phyloP scores from a whole-genome alignment of 2,113 vertebrate species.

The Heterotilapia buettikoferi region DNA sequence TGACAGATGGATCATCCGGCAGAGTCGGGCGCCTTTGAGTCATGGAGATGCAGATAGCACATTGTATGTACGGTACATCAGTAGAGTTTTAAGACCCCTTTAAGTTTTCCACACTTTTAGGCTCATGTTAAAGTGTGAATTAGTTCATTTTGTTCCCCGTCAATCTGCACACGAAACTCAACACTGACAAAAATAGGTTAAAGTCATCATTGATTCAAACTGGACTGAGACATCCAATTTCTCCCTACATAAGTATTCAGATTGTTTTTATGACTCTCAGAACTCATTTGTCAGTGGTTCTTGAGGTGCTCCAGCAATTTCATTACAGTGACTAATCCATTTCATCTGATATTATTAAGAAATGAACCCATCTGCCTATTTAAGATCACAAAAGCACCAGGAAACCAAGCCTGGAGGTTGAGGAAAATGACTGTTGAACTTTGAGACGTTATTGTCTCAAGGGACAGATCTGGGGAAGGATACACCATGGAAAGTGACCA shows the following conservation, averaged over 20 bases:
- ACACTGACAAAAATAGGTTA: background rate
- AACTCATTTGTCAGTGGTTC: background rate
- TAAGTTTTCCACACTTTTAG: background rate
- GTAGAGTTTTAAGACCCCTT: background rate
- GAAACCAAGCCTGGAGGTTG: background rate
- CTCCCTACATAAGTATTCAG: background rate
- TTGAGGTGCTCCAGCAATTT: background rate
- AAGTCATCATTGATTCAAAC: background rate
- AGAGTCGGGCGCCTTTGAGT: background rate
- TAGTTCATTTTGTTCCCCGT: background rate
- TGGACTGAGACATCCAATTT: background rate
- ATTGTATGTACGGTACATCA: background rate
- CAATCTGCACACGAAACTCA: background rate
- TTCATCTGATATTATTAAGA: background rate
- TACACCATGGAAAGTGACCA: background rate
- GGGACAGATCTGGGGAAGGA: background rate
- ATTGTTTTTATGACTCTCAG: background rate
- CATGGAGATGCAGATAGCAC: background rate
- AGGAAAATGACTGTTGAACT: background rate
- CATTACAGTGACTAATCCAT: background rate
- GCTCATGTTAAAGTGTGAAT: background rate
- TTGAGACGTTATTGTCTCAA: background rate
- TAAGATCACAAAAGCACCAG: background rate
- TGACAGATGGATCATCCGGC: conserved; percentile 20
- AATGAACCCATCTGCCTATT: background rate